Conservation (phyloP, 1,140 invertebrate genomes). For the Drusus annulatus region DNA sequence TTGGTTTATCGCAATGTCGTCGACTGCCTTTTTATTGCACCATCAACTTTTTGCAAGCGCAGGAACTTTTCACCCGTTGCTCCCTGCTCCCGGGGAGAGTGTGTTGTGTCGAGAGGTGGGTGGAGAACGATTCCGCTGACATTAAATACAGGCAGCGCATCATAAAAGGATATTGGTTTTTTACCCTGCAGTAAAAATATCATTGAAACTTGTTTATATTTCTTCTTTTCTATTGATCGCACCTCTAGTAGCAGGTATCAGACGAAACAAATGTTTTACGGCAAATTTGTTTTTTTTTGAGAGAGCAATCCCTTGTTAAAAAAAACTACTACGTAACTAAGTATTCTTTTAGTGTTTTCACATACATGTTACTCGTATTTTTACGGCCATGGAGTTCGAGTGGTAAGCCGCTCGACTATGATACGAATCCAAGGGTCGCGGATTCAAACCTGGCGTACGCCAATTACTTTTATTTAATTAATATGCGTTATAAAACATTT, state of each 20-base stretch:
- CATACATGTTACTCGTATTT: no score
- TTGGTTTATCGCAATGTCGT: conserved; percentile 11
- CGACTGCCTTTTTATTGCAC: conserved; percentile 32
- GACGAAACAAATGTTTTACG: neutral
- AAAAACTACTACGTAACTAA: no score
- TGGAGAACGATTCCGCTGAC: neutral
- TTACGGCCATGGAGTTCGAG: no score
- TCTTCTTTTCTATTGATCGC: neutral
- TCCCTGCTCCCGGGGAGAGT: no score
- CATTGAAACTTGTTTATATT: neutral
- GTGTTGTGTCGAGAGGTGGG: neutral
- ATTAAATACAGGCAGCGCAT: neutral
- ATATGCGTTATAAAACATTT: no score
- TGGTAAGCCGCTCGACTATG: no score
- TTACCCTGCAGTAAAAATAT: conserved; percentile 29
- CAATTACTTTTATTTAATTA: no score
- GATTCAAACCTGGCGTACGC: no score
- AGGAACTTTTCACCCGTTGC: conserved; percentile 23
- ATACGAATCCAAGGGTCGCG: no score
- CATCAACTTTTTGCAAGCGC: conserved; percentile 17
- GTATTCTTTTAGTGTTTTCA: no score
- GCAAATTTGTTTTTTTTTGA: neutral
- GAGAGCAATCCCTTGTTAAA: no score
- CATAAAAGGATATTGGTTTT: conserved; percentile 33
- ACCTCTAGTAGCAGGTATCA: no score